These are phyloP conservation scores for Eupithecia insigniata DNA, from an alignment of 2,888 invertebrate species.

Conservation along the genomic window DNA sequence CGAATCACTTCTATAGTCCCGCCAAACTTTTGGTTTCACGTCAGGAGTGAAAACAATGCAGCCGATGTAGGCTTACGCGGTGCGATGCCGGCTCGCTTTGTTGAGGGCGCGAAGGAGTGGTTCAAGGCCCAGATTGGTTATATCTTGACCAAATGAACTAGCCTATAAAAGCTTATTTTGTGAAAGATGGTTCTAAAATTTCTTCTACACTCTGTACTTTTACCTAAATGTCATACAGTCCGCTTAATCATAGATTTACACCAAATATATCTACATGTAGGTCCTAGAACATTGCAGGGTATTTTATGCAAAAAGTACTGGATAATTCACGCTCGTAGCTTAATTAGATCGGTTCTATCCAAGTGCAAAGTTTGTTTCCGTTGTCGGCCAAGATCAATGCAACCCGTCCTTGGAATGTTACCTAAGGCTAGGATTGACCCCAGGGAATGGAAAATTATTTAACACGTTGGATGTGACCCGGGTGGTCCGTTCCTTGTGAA, in stretches of 20 bases:
- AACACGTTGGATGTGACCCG: background rate
- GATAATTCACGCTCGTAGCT: background rate
- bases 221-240: no score
- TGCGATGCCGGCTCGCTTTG: background rate
- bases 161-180: background rate
- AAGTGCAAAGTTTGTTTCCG: constrained; percentile 1
- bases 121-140: constrained; percentile 2
- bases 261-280: no score
- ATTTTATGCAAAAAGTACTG: background rate
- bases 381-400: background rate
- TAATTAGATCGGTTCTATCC: background rate
- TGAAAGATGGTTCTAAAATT: background rate
- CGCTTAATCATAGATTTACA: no score
- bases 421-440: background rate
- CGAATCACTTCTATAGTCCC: background rate
- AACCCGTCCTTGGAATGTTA: background rate
- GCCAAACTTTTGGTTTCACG: background rate
- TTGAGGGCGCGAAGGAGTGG: background rate
- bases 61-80: background rate
- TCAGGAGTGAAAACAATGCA: background rate
- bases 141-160: background rate
- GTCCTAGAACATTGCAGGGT: no score
- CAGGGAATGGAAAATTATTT: background rate
- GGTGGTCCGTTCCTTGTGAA: background rate
- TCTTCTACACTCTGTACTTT: no score